Evolutionary conservation across 1,140 invertebrate genomes (phyloP).

Genomic region (Manduca sexta): DNA sequence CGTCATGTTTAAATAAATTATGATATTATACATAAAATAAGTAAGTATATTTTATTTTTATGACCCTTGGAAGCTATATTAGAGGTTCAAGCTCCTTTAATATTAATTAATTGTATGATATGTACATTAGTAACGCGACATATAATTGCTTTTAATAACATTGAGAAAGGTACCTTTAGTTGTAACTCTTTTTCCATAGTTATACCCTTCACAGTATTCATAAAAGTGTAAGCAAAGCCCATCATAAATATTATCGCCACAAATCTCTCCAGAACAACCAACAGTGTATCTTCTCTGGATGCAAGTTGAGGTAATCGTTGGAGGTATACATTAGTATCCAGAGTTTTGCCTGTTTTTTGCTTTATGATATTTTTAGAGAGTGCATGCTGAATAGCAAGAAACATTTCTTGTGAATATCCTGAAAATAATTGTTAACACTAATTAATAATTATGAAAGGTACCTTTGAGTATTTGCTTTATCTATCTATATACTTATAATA

Average conservation of each 20-base stretch:
- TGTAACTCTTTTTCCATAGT: conserved; percentile 78
- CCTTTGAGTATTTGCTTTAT: too few species aligned
- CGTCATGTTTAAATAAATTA: too few species aligned
- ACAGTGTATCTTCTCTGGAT: conserved; percentile 82
- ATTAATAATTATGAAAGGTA: too few species aligned
- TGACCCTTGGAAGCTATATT: too few species aligned
- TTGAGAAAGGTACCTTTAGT: conserved; percentile 76
- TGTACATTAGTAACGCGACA: too few species aligned
- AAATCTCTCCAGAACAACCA: conserved; percentile 78
- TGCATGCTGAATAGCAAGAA: conserved; percentile 80
- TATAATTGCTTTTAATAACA: too few species aligned
- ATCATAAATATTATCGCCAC: conserved; percentile 85
- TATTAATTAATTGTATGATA: too few species aligned
- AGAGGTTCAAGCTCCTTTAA: too few species aligned
- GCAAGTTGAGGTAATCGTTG: conserved; percentile 84
- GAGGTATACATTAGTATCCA: conserved; percentile 67
- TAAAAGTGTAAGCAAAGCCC: conserved; percentile 84
- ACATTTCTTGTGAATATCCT: conserved; percentile 82
- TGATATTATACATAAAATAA: too few species aligned
- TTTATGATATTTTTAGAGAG: conserved; percentile 76
- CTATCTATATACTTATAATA: too few species aligned
- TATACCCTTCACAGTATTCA: conserved; percentile 82
- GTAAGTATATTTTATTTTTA: too few species aligned
- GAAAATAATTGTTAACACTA: too few species aligned
- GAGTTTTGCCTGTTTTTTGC: conserved; percentile 53